Evolutionary conservation across 2,113 vertebrate genomes (phyloP), one percentile per base, ranked within the genome.

Genomic region (Canis aureus): DNA sequence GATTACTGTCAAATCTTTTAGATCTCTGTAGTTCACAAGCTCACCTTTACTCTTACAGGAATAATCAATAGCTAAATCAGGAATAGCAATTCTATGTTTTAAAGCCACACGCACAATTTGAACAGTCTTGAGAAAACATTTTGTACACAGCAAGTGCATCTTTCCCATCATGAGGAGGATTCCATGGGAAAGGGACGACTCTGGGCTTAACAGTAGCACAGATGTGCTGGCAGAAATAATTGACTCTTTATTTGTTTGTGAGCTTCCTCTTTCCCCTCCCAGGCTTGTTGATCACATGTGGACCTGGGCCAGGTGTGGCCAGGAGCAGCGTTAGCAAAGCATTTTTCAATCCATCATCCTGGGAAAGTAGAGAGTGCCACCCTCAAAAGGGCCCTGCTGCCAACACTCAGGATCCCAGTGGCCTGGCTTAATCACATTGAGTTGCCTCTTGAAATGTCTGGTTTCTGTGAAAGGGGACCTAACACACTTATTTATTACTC

Each of bases 311-410:
- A 43, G 29, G n/a, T 25, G 8, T 2, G 29, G 59, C 92, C 71
- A 32, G 23, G 15, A 59, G 13, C 8, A 29, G 25, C 1, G 2
- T 8, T 29, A 69, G 16, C 60, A 57, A 22, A n/a, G 29, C 74
- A 32, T 15, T 27, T 55, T 49, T 76, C 78, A 86, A 25, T 49
- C 27, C 74, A 11, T 13, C 19, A 5, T 11, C 85, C 67, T 66
- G 23, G 89, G 88, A 84, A 55, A 25, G 11, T 60, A 76, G 43
- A 51, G 32, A 43, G 9, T 1, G 1, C 57, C 22, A 7, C 60
- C 49, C 38, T 43, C 20, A 5, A 3, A 5, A 76, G 3, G 5
- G 29, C 67, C 20, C 2, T 4, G 7, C 32, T 13, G 0, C 9
- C 1, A 2, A 8, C 0, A 15, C n/a, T 7, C 38, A 32, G 35